phyloP scores from a whole-genome alignment of 2,797 vertebrate genomes.

The Dendrocincla tyrannina region DNA sequence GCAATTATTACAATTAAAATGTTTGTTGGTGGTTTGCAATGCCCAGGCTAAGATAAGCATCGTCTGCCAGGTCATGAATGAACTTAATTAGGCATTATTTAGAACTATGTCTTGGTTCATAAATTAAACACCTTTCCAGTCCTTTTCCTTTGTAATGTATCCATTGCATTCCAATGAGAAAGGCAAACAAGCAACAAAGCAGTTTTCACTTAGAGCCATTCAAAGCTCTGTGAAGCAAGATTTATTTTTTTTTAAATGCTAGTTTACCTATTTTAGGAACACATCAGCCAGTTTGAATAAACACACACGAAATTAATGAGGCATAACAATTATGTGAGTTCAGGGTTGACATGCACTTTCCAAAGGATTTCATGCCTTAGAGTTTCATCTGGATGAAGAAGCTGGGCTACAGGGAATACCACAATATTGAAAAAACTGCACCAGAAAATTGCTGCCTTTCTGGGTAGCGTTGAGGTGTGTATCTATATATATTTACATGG shows the following conservation, averaged over 20 bases:
- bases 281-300: neutral
- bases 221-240: neutral
- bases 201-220: neutral
- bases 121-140: constrained; percentile 42
- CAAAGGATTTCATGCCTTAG: neutral
- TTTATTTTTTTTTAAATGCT: neutral
- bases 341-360: neutral
- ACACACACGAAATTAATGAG: constrained; percentile 8
- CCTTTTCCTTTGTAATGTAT: neutral
- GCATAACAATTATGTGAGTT: neutral
- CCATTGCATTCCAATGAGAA: constrained; percentile 18
- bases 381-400: neutral
- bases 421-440: neutral
- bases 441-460: neutral
- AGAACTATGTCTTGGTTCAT: constrained; percentile 17
- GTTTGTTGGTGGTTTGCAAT: constrained; percentile 15
- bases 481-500: neutral
- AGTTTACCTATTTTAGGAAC: neutral
- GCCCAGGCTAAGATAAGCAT: neutral
- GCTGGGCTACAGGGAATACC: neutral
- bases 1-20: constrained; percentile 36
- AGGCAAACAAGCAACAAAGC: neutral
- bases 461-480: neutral
- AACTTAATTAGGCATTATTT: constrained; percentile 40
- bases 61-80: neutral